phyloP scores from a whole-genome alignment of 1,140 invertebrate genomes.

The Drosophila elegans region DNA sequence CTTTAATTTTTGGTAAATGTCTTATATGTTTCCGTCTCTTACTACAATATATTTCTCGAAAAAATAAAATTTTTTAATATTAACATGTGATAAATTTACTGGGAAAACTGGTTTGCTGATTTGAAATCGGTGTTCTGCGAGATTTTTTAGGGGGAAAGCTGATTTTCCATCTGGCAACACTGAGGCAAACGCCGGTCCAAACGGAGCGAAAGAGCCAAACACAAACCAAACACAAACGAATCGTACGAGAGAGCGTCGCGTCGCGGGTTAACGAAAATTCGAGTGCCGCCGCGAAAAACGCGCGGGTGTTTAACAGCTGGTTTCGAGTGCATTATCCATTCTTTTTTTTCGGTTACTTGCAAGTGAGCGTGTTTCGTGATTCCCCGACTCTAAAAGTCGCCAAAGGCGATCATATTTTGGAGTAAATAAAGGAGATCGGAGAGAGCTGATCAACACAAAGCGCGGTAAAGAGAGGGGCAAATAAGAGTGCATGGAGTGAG shows the following conservation, averaged over 20 bases:
- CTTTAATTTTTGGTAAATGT: too few species aligned
- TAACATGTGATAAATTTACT: too few species aligned
- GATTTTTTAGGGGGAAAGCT: too few species aligned
- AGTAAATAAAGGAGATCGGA: constrained; percentile 1
- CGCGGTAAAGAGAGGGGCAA: neutral
- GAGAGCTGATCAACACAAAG: constrained; percentile 9
- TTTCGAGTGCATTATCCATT: constrained; percentile 6
- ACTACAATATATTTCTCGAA: too few species aligned
- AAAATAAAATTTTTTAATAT: too few species aligned
- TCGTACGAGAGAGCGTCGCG: neutral
- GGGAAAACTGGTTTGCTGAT: too few species aligned
- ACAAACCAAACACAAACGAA: neutral
- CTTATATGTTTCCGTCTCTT: too few species aligned
- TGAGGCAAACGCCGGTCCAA: neutral
- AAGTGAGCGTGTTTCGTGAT: constrained; percentile 3
- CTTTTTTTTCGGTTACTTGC: constrained; percentile 14
- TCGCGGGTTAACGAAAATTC: constrained; percentile 6
- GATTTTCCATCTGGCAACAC: too few species aligned
- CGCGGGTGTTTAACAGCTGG: constrained; percentile 1
- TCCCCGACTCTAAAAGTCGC: neutral
- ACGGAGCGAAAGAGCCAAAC: neutral
- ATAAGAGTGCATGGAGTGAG: neutral
- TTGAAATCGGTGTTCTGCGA: too few species aligned
- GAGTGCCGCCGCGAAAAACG: neutral
- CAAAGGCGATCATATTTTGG: constrained; percentile 5